phyloP scores from a whole-genome alignment of 2,888 invertebrate genomes.

The Drosophila yooni region DNA sequence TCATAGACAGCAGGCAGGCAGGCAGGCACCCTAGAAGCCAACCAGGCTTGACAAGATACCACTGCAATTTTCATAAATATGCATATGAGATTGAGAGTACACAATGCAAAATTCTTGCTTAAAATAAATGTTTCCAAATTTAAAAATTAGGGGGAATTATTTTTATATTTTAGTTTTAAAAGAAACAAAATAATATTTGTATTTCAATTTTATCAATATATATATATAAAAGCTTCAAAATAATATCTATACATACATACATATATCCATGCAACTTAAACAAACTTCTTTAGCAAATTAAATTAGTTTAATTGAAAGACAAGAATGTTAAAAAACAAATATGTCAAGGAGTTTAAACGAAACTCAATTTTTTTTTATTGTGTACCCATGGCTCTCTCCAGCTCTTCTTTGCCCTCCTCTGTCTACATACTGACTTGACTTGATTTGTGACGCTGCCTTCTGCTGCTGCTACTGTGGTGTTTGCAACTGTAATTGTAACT shows the following conservation, averaged over 20 bases:
- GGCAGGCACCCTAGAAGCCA: slow-evolving; percentile 13
- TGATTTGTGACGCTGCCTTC: slow-evolving; percentile 67
- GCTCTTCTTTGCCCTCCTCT: neutral
- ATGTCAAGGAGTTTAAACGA: neutral
- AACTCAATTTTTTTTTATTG: neutral
- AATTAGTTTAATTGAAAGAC: neutral
- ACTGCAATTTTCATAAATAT: slow-evolving; percentile 80
- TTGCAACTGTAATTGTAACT: slow-evolving; percentile 76
- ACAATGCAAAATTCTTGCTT: neutral
- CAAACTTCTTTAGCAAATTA: no score
- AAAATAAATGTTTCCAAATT: neutral
- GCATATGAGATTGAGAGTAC: slow-evolving; percentile 55
- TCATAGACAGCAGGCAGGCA: slow-evolving; percentile 12
- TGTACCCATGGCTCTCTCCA: neutral
- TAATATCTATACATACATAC: neutral
- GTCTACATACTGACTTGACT: slow-evolving; percentile 6
- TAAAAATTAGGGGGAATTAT: neutral
- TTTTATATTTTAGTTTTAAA: neutral
- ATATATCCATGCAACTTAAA: neutral
- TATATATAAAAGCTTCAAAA: neutral
- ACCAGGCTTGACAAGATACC: slow-evolving; percentile 64
- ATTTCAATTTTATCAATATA: no score
- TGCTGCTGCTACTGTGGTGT: slow-evolving; percentile 26
- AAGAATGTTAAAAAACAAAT: neutral
- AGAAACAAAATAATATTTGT: neutral